Percentiles rank a stretch among this genome's conserved stretches.
phyloP scores from a whole-genome alignment of 1,140 invertebrate species.

The Drosophila virilis region DNA sequence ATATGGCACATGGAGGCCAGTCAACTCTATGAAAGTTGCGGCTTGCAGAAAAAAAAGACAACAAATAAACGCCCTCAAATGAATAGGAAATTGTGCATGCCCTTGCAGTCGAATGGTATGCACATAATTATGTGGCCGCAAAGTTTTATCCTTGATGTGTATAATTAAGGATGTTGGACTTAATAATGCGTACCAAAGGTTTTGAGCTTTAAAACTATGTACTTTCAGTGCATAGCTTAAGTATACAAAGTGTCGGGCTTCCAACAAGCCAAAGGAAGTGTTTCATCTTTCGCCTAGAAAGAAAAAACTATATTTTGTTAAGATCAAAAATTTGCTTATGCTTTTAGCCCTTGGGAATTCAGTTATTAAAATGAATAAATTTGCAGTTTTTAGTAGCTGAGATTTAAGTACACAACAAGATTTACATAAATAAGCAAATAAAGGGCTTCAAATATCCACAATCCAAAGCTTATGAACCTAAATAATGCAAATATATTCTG shows the following conservation, averaged over 20 bases:
- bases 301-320: neutral
- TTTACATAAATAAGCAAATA: conserved; percentile 29
- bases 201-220: neutral
- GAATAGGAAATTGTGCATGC: conserved; percentile 43
- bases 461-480: neutral
- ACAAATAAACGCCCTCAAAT: conserved; percentile 45
- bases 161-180: neutral
- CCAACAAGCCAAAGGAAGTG: no score
- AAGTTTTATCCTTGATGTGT: conserved; percentile 19
- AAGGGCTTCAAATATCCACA: neutral
- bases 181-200: neutral
- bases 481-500: conserved; percentile 6
- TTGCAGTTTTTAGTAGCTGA: conserved; percentile 6
- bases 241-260: no score
- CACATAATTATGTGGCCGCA: conserved; percentile 43
- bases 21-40: conserved; percentile 63
- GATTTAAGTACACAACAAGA: conserved; percentile 15
- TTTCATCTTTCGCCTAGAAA: no score
- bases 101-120: conserved; percentile 36
- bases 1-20: conserved; percentile 61
- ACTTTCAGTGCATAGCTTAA: no score
- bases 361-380: neutral
- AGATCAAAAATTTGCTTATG: neutral
- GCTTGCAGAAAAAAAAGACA: neutral
- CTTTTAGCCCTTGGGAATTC: neutral